phyloP scores from a whole-genome alignment of 2,113 vertebrate genomes.

The Prunella fulvescens region DNA sequence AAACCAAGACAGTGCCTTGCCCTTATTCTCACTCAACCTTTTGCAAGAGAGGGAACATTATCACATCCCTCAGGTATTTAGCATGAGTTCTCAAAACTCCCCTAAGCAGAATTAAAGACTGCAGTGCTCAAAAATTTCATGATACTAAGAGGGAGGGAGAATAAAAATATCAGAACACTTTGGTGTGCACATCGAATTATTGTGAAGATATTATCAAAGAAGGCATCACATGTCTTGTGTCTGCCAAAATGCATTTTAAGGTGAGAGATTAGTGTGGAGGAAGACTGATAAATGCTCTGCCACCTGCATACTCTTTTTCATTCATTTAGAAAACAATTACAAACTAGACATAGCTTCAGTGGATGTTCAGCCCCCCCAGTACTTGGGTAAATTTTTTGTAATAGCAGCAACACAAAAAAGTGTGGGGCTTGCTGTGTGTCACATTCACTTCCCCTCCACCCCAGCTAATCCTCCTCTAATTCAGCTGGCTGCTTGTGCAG shows the following conservation, averaged over 20 bases:
- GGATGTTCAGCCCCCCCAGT: neutral
- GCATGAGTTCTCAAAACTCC: neutral
- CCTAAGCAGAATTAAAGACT: neutral
- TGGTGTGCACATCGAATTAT: neutral
- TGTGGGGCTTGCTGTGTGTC: neutral
- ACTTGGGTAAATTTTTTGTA: neutral
- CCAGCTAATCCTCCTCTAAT: constrained; percentile 37
- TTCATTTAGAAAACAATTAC: neutral
- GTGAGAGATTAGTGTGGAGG: neutral
- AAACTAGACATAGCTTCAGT: neutral
- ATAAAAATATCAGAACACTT: neutral
- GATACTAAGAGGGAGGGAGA: neutral
- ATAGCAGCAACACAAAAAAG: neutral
- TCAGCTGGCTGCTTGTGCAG: constrained; percentile 19
- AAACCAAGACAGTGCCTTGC: neutral
- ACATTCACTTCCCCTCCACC: neutral
- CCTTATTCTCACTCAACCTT: neutral
- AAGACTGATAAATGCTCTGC: neutral
- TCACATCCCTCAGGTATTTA: neutral
- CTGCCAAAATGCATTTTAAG: neutral
- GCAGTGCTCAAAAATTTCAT: neutral
- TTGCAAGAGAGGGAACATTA: neutral
- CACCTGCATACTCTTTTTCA: neutral
- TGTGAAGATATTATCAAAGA: neutral
- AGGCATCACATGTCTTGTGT: neutral